Percentiles rank a stretch among this genome's conserved stretches.
These are phyloP conservation scores for Betta splendens DNA, from an alignment of 2,797 vertebrate genomes.

Conservation along the genomic window DNA sequence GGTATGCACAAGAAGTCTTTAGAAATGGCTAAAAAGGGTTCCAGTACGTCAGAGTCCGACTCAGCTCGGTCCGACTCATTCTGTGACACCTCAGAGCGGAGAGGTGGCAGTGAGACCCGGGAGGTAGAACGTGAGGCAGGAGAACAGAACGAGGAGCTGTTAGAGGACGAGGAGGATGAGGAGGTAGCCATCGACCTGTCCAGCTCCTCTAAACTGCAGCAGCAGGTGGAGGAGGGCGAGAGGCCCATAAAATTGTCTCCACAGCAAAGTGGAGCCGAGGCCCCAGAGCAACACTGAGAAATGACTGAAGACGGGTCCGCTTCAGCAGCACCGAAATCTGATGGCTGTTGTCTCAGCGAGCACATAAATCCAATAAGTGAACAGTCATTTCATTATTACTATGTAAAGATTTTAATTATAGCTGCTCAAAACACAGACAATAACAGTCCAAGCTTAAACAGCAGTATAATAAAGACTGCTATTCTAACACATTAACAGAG, in stretches of 20 bases:
- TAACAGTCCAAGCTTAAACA: too few species aligned
- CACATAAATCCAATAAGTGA: slow-evolving; percentile 25
- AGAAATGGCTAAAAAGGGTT: slow-evolving; percentile 83
- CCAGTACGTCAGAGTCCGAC: slow-evolving; percentile 77
- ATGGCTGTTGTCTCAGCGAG: slow-evolving; percentile 27
- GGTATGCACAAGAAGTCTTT: slow-evolving; percentile 97
- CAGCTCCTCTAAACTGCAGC: slow-evolving; percentile 85
- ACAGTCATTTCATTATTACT: slow-evolving; percentile 7
- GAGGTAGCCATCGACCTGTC: slow-evolving; percentile 90
- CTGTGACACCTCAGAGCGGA: slow-evolving; percentile 64
- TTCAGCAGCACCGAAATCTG: slow-evolving; percentile 2
- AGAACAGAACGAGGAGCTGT: slow-evolving; percentile 47
- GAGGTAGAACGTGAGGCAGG: slow-evolving; percentile 7
- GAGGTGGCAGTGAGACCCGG: slow-evolving; percentile 5
- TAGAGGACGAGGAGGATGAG: slow-evolving; percentile 65
- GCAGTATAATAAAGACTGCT: too few species aligned
- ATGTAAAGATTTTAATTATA: slow-evolving; percentile 6
- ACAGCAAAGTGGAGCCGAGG: slow-evolving; percentile 65
- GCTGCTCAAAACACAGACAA: too few species aligned
- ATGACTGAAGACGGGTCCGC: neutral
- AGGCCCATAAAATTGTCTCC: slow-evolving; percentile 62
- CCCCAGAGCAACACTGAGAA: slow-evolving; percentile 79
- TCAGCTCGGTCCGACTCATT: slow-evolving; percentile 59
- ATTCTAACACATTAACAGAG: too few species aligned
- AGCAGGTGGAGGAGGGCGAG: slow-evolving; percentile 61